A percentile compares a stretch with the other conserved stretches of the same genome.
phyloP scores from a whole-genome alignment of 2,888 invertebrate genomes.

The Caenorhabditis angaria region DNA sequence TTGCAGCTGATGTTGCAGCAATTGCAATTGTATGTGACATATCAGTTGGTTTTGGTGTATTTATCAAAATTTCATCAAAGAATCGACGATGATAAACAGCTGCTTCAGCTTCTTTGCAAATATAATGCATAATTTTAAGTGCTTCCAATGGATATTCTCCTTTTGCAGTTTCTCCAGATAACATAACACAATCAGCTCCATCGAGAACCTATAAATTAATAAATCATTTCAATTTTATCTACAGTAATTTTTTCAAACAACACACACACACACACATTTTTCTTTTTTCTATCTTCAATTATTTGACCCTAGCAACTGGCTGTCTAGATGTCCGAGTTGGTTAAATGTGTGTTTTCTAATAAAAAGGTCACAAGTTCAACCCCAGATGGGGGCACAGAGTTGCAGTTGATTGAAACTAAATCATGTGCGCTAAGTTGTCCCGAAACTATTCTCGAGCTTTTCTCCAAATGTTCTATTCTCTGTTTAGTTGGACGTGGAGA shows the following conservation, averaged over 20 bases:
- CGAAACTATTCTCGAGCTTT: conserved; percentile 20
- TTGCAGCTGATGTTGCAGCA: conserved; percentile 90
- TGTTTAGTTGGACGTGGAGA: background rate
- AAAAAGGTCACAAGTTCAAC: conserved; percentile 19
- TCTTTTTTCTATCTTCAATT: background rate
- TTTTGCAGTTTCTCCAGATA: conserved; percentile 98
- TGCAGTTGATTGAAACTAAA: conserved; percentile 44
- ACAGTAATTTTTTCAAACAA: background rate
- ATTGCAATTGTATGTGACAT: conserved; percentile 90
- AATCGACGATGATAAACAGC: conserved; percentile 92
- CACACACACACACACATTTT: background rate
- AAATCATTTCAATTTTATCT: background rate
- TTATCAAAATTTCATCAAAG: conserved; percentile 81
- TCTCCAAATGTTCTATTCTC: background rate
- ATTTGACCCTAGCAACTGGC: background rate
- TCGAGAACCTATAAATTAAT: conserved; percentile 81
- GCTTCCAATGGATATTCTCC: conserved; percentile 93
- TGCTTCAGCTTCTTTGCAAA: conserved; percentile 86
- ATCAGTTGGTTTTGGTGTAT: conserved; percentile 78
- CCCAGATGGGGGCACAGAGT: conserved; percentile 50
- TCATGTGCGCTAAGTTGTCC: conserved; percentile 58
- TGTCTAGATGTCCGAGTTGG: background rate
- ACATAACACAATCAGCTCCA: conserved; percentile 97
- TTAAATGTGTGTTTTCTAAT: conserved; percentile 4
- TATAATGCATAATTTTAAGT: conserved; percentile 77